phyloP scores from a whole-genome alignment of 2,113 vertebrate genomes.

The Hepsetus odoe region DNA sequence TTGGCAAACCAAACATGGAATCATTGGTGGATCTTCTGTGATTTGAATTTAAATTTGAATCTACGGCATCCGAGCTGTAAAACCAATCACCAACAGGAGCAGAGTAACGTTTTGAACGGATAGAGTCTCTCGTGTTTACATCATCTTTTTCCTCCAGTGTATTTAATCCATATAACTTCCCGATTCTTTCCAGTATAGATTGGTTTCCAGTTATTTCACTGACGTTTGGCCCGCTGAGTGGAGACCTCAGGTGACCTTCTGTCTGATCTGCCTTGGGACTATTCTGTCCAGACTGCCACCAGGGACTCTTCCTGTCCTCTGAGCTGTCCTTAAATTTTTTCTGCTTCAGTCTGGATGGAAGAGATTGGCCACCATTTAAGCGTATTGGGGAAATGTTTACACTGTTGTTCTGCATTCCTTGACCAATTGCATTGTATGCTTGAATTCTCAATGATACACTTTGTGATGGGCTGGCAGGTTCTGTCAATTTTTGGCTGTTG shows the following conservation, averaged over 20 bases:
- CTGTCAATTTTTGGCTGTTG: background rate
- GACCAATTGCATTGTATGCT: background rate
- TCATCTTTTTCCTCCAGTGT: constrained; percentile 40
- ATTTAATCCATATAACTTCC: constrained; percentile 65
- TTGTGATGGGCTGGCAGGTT: constrained; percentile 3
- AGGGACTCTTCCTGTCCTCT: constrained; percentile 8
- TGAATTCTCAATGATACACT: constrained; percentile 33
- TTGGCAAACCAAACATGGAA: background rate
- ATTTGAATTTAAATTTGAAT: background rate
- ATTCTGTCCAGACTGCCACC: constrained; percentile 3
- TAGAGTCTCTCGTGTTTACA: constrained; percentile 40
- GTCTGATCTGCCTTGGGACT: constrained; percentile 30
- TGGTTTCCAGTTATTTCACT: constrained; percentile 61
- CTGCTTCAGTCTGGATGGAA: constrained; percentile 63
- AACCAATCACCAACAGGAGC: constrained; percentile 31
- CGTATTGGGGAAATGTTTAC: background rate
- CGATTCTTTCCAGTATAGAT: constrained; percentile 69
- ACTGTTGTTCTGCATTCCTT: constrained; percentile 26
- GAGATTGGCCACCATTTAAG: constrained; percentile 55
- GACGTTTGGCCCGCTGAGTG: constrained; percentile 22
- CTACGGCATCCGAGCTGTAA: background rate
- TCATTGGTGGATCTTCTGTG: constrained; percentile 23
- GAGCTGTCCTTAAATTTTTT: constrained; percentile 14
- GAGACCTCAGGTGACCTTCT: background rate
- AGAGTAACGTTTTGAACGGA: constrained; percentile 33